phyloP scores from a whole-genome alignment of 2,888 invertebrate genomes.

The Tipula vernalis region DNA sequence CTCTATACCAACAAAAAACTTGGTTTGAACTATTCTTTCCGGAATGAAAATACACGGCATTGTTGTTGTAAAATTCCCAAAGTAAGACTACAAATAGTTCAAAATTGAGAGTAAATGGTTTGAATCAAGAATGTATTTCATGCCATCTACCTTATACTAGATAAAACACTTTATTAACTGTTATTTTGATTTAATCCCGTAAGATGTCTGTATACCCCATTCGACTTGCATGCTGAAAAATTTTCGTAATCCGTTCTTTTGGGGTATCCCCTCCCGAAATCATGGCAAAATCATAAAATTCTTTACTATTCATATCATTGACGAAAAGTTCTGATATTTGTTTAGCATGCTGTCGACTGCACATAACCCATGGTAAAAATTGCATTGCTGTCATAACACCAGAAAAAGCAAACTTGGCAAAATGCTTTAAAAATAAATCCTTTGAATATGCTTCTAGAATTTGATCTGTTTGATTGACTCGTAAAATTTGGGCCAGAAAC shows the following conservation, averaged over 20 bases:
- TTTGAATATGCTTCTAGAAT: constrained; percentile 17
- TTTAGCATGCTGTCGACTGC: constrained; percentile 24
- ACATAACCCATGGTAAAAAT: constrained; percentile 30
- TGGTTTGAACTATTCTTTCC: too few relatives aligned
- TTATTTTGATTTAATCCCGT: background rate
- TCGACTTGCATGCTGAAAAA: constrained; percentile 27
- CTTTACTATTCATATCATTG: constrained; percentile 25
- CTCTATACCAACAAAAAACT: too few relatives aligned
- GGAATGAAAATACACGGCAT: too few relatives aligned
- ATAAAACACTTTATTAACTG: background rate
- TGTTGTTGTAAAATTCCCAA: too few relatives aligned
- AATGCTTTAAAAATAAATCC: constrained; percentile 27
- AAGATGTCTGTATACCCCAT: constrained; percentile 24
- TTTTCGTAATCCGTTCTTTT: constrained; percentile 23
- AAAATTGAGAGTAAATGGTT: too few relatives aligned
- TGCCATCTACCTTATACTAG: background rate
- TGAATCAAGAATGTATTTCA: background rate
- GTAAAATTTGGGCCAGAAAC: constrained; percentile 23
- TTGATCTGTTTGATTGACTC: constrained; percentile 18
- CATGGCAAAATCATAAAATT: constrained; percentile 25
- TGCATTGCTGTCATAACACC: constrained; percentile 29
- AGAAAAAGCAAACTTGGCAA: constrained; percentile 29
- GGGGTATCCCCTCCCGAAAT: constrained; percentile 27
- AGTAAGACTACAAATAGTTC: too few relatives aligned
- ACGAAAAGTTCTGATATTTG: constrained; percentile 25